phyloP scores from a whole-genome alignment of 2,113 vertebrate genomes.

The Notarius quadriscutis region DNA sequence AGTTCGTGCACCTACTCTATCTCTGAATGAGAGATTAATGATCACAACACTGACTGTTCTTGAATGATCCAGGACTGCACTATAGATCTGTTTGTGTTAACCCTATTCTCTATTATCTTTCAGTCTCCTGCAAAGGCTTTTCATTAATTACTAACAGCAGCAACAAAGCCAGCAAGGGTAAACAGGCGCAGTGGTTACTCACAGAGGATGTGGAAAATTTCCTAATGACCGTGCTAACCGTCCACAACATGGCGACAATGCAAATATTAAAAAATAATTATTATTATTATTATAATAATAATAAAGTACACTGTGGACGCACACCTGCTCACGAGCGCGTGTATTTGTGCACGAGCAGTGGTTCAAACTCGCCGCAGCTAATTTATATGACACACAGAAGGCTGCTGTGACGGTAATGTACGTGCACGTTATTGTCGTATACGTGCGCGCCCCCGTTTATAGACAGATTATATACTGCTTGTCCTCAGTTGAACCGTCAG shows the following conservation, averaged over 20 bases:
- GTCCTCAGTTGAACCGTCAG: neutral
- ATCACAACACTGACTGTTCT: neutral
- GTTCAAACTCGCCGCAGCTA: neutral
- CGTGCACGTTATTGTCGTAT: neutral
- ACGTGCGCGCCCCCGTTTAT: constrained; percentile 5
- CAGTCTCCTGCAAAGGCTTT: neutral
- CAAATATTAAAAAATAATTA: neutral
- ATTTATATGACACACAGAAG: neutral
- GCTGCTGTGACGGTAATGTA: neutral
- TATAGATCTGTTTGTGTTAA: neutral
- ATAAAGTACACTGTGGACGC: constrained; percentile 9
- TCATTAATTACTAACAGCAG: constrained; percentile 28
- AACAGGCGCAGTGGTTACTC: constrained; percentile 66
- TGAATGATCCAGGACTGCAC: neutral
- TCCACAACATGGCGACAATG: constrained; percentile 79
- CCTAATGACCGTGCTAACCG: constrained; percentile 74
- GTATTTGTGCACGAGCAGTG: constrained; percentile 32
- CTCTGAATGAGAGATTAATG: neutral
- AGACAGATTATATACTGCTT: neutral
- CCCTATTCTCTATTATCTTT: neutral
- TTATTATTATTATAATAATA: neutral
- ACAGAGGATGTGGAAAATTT: constrained; percentile 84
- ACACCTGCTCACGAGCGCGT: constrained; percentile 52
- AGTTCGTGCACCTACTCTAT: neutral
- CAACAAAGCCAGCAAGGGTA: neutral